phyloP scores from a whole-genome alignment of 2,888 invertebrate genomes.

The Acronicta leporina region DNA sequence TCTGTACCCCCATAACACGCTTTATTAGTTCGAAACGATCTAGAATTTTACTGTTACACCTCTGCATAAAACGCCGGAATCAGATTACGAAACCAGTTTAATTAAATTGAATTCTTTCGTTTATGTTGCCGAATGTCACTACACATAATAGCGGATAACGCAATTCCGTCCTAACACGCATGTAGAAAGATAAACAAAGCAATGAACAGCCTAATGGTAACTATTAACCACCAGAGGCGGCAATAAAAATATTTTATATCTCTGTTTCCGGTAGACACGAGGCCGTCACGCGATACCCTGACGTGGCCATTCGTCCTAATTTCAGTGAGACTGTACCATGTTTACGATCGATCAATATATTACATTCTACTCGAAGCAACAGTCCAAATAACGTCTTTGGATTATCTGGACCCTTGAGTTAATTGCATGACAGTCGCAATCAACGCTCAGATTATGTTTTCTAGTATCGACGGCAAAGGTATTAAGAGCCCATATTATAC shows the following conservation, averaged over 20 bases:
- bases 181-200: slow-evolving; percentile 72
- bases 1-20: slow-evolving; percentile 44
- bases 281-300: slow-evolving; percentile 73
- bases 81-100: slow-evolving; percentile 46
- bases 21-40: slow-evolving; percentile 58
- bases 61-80: slow-evolving; percentile 55
- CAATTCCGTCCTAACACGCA: slow-evolving; percentile 51
- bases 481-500: too few relatives aligned
- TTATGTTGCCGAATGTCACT: slow-evolving; percentile 42
- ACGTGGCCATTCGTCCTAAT: slow-evolving; percentile 76
- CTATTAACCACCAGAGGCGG: slow-evolving; percentile 74
- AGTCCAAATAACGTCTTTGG: slow-evolving; percentile 38
- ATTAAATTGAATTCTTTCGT: slow-evolving; percentile 53
- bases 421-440: slow-evolving; percentile 41
- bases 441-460: slow-evolving; percentile 31
- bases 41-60: slow-evolving; percentile 59
- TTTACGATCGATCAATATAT: slow-evolving; percentile 64
- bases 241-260: slow-evolving; percentile 83
- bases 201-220: slow-evolving; percentile 72
- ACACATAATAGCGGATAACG: slow-evolving; percentile 42
- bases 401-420: slow-evolving; percentile 38
- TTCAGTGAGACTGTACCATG: slow-evolving; percentile 57
- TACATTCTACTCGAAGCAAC: slow-evolving; percentile 51
- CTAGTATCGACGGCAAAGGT: slow-evolving; percentile 2
- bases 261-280: slow-evolving; percentile 64